phyloP scores from a whole-genome alignment of 2,888 invertebrate genomes.

The Hyppa rectilinea region DNA sequence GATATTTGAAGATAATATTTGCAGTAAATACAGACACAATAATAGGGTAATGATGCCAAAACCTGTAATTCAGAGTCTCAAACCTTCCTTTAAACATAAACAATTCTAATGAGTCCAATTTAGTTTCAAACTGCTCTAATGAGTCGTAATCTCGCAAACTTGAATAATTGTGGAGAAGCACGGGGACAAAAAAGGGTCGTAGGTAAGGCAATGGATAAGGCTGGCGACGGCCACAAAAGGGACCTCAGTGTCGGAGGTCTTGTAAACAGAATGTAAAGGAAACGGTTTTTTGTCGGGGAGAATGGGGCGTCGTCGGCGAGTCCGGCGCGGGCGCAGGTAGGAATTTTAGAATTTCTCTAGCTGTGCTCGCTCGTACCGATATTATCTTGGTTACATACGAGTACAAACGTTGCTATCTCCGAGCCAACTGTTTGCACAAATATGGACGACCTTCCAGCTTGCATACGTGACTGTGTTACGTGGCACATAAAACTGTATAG shows the following conservation, averaged over 20 bases:
- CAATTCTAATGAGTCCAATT: neutral
- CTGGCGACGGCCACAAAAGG: conserved; percentile 78
- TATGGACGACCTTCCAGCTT: conserved; percentile 79
- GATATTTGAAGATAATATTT: neutral
- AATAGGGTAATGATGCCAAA: neutral
- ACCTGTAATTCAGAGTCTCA: neutral
- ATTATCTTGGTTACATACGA: conserved; percentile 83
- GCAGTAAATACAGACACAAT: neutral
- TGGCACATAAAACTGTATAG: conserved; percentile 67
- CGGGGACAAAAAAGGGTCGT: conserved; percentile 86
- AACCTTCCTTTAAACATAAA: conserved; percentile 19
- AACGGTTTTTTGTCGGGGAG: conserved; percentile 83
- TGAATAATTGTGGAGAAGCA: conserved; percentile 73
- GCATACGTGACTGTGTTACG: conserved; percentile 81
- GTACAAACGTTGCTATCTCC: conserved; percentile 85
- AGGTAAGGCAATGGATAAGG: conserved; percentile 72
- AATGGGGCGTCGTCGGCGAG: conserved; percentile 75
- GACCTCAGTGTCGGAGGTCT: conserved; percentile 88
- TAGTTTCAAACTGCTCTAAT: conserved; percentile 61
- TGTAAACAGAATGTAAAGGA: conserved; percentile 88
- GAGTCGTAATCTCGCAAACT: conserved; percentile 70
- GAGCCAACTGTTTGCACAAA: conserved; percentile 85
- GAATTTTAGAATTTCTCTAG: conserved; percentile 74
- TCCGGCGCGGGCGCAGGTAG: conserved; percentile 80
- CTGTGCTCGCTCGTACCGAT: conserved; percentile 71